phyloP scores from a whole-genome alignment of 2,888 invertebrate genomes.

The Dicranocentrus wangi region DNA sequence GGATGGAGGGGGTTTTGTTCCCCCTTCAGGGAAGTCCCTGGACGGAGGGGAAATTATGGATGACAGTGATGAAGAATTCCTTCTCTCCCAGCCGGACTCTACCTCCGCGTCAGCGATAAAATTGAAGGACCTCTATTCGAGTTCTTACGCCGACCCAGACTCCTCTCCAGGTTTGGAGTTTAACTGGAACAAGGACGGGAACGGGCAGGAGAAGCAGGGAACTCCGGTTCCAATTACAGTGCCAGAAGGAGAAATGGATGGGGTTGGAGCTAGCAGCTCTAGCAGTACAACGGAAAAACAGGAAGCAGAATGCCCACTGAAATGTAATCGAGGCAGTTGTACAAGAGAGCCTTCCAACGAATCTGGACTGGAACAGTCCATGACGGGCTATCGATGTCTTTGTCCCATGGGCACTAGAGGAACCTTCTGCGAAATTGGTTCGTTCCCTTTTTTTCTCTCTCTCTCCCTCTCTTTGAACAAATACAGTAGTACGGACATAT shows the following conservation, averaged over 20 bases:
- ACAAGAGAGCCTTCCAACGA: slow-evolving; percentile 59
- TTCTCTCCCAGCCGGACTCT: slow-evolving; percentile 43
- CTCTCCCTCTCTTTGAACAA: background rate
- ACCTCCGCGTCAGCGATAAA: slow-evolving; percentile 15
- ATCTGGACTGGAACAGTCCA: slow-evolving; percentile 56
- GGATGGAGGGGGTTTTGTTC: background rate
- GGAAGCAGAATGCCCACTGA: slow-evolving; percentile 63
- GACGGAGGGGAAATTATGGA: slow-evolving; percentile 37
- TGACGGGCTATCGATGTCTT: slow-evolving; percentile 69
- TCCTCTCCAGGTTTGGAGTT: slow-evolving; percentile 3
- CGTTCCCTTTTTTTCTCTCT: slow-evolving; percentile 26
- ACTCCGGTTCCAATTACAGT: slow-evolving; percentile 8
- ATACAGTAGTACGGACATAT: no score
- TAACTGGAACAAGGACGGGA: slow-evolving; percentile 47
- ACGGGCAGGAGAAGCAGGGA: slow-evolving; percentile 31
- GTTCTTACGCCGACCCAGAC: slow-evolving; percentile 46
- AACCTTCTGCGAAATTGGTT: slow-evolving; percentile 71
- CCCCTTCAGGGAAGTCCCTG: background rate
- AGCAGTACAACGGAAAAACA: slow-evolving; percentile 37
- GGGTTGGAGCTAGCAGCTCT: slow-evolving; percentile 6
- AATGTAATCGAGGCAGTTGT: slow-evolving; percentile 67
- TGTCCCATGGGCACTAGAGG: slow-evolving; percentile 72
- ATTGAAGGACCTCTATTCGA: slow-evolving; percentile 50
- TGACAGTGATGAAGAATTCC: slow-evolving; percentile 46
- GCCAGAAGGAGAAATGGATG: background rate